phyloP scores from a whole-genome alignment of 1,140 invertebrate species.

The Trachymyrmex septentrionalis region DNA sequence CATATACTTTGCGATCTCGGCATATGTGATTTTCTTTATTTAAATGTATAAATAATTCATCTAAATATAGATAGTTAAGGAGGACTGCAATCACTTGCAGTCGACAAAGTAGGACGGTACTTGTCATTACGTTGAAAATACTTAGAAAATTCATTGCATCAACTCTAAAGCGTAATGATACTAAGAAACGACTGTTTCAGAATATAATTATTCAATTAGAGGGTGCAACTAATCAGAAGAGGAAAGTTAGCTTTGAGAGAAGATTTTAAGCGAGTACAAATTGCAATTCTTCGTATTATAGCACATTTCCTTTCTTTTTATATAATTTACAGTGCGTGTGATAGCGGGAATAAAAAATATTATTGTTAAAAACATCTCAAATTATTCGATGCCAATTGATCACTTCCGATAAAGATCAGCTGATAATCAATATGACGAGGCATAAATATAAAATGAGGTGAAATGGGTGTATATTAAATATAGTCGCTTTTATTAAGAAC shows the following conservation, averaged over 20 bases:
- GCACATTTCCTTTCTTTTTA: background rate
- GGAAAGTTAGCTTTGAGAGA: background rate
- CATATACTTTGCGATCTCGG: background rate
- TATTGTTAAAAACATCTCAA: background rate
- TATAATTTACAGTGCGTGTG: background rate
- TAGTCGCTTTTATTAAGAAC: constrained; percentile 76
- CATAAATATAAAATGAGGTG: background rate
- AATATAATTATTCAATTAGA: constrained; percentile 24
- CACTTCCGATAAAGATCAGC: background rate
- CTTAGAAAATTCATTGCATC: background rate
- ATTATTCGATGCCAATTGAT: background rate
- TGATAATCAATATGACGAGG: background rate
- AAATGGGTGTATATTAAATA: constrained; percentile 61
- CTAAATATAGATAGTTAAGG: background rate
- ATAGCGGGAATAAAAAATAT: background rate
- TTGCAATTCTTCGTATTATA: constrained; percentile 1
- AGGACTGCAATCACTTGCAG: background rate
- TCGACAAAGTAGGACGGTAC: background rate
- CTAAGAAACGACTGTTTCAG: background rate
- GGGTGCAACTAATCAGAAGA: background rate
- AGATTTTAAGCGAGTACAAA: background rate
- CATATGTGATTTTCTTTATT: background rate
- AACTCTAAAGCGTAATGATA: background rate
- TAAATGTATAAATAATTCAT: constrained; percentile 21
- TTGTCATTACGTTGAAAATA: background rate